Evolutionary conservation across 2,113 vertebrate genomes (phyloP), one percentile per base, ranked within the genome.

Genomic region (Rattus rattus): DNA sequence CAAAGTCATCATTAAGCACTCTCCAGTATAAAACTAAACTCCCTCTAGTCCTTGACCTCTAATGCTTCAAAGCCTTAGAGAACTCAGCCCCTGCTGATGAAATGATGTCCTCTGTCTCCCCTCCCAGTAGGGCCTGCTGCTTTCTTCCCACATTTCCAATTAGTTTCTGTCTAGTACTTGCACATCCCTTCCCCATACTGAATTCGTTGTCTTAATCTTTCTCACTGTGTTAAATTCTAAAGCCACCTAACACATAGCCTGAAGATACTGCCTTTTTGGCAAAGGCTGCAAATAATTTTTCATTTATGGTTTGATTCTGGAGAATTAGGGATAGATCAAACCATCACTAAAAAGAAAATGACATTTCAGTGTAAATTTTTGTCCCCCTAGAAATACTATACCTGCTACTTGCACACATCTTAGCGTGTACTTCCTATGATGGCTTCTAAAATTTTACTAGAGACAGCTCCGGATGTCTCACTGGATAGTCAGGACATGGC

Each of bases 391-490:
- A 89, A 97, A n/a, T 92, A 59, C n/a, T 94, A 76, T 94, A 95
- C 97, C 67, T 96, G 63, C 79, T 88, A 28, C 84, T 76, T 95
- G 91, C 92, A 84, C 94, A 96, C 88, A 96, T 83, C 93, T 96
- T 67, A 81, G 96, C 28, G 72, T n/a, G 39, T 30, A 67, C 88
- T 84, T 94, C 92, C 91, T 92, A 26, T 93, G 94, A 96, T 43
- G 94, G 63, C 89, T 97, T 92, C 92, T 67, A 93, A 90, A 98
- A 97, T 96, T 98, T 97, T 84, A 92, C 97, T 97, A 97, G 30
- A 30, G 92, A 95, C 94, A 90, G 92, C 81, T 77, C 10, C 88
- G 56, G 63, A n/a, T 28, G 26, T 67, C 84, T 90, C 19, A 2
- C 59, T 80, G 33, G 59, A 52, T 8, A 54, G 43, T 33, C 4